A percentile compares a stretch with the other conserved stretches of the same genome.
These are phyloP conservation scores for Virgularia gustaviana DNA, from an alignment of 92 coral and sea anemone genomes.

Conservation along the genomic window DNA sequence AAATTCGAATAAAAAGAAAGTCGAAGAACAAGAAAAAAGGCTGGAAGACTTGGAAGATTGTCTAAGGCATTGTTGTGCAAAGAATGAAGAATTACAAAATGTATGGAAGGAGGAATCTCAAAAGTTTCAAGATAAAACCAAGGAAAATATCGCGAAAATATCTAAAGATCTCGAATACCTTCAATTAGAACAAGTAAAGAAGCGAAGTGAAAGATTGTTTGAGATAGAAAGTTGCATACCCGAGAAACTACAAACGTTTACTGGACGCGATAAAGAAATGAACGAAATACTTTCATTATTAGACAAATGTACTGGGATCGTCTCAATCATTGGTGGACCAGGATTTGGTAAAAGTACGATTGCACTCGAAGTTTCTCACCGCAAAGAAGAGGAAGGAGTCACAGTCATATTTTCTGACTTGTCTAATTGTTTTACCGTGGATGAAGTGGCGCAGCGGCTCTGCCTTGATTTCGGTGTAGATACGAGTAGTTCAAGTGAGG, in stretches of 20 bases:
- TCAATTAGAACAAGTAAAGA: slow-evolving; percentile 2
- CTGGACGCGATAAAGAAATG: slow-evolving; percentile 10
- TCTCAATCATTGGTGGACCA: slow-evolving; percentile 11
- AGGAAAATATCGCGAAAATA: neutral
- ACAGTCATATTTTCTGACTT: slow-evolving; percentile 13
- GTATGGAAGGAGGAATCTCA: neutral
- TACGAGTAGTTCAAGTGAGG: neutral
- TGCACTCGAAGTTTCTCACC: slow-evolving; percentile 21
- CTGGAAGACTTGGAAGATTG: too few species aligned
- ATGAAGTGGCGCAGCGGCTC: slow-evolving; percentile 6
- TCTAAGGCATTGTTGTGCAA: too few species aligned
- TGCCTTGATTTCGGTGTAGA: slow-evolving; percentile 20
- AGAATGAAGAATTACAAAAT: neutral
- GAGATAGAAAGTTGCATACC: slow-evolving; percentile 6
- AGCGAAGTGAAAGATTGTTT: slow-evolving; percentile 8
- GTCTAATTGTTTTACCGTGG: neutral
- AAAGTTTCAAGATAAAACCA: slow-evolving; percentile 2
- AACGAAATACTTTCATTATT: neutral
- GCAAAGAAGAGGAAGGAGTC: neutral
- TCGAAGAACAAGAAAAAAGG: too few species aligned
- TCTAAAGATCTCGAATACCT: neutral
- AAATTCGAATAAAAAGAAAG: too few species aligned
- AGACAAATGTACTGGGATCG: neutral
- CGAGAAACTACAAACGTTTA: neutral
- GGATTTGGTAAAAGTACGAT: slow-evolving; percentile 18